Conservation (phyloP, 2,113 vertebrate genomes). For the Amphiprion percula region DNA sequence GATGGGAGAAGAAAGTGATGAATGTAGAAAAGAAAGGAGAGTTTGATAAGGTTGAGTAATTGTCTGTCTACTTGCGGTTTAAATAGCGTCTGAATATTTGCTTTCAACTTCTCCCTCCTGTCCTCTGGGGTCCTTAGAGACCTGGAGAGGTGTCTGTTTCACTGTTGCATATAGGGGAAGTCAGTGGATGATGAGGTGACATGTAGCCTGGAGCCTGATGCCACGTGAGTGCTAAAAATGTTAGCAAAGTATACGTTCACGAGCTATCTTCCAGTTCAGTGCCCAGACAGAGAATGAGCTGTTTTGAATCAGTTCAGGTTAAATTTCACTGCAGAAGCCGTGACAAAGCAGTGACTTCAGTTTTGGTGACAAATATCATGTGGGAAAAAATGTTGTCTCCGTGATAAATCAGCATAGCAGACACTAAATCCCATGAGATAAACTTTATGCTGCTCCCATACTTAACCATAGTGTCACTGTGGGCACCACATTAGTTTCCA, state of each 20-base stretch:
- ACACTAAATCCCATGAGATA: too few relatives aligned
- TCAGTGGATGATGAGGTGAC: constrained; percentile 1
- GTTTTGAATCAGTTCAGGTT: neutral
- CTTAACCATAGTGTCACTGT: neutral
- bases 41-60: constrained; percentile 33
- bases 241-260: neutral
- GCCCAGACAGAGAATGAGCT: neutral
- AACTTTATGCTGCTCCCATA: neutral
- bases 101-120: neutral
- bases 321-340: neutral
- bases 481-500: neutral
- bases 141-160: constrained; percentile 32
- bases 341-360: neutral
- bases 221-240: neutral
- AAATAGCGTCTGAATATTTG: constrained; percentile 14
- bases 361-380: neutral
- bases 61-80: constrained; percentile 31
- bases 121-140: constrained; percentile 25
- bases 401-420: neutral
- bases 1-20: neutral
- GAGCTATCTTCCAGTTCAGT: neutral
- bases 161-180: neutral
- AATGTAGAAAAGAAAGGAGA: constrained; percentile 1
- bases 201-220: constrained; percentile 9
- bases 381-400: neutral